Evolutionary conservation across 2,113 vertebrate genomes (phyloP).

Genomic region (Petroica traversi): DNA sequence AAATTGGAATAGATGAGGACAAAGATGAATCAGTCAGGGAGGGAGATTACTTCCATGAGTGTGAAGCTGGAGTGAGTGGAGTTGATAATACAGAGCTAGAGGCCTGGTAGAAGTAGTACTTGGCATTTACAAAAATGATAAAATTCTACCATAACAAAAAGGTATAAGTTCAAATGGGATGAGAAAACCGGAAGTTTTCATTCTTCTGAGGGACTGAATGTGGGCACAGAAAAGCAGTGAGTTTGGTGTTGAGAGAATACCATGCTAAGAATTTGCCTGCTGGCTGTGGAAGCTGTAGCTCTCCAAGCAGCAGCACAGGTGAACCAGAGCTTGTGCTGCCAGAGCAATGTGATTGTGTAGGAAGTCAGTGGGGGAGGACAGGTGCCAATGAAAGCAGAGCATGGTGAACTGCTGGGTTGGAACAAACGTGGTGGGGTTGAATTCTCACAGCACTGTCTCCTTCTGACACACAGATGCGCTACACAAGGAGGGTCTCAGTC

Average conservation of each 20-base stretch:
- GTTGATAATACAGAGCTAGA: not conserved
- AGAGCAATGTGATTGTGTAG: not conserved
- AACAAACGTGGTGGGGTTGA: accelerated
- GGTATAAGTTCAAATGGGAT: not conserved
- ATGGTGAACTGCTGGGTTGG: not conserved
- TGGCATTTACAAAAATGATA: not conserved
- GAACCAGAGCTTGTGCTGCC: not conserved
- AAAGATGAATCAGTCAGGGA: not conserved
- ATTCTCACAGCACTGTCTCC: not conserved
- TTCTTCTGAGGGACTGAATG: not conserved
- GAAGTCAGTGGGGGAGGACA: not conserved
- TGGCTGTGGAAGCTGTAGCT: not conserved
- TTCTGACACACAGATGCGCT: slow-evolving; percentile 80
- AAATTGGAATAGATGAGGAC: not conserved
- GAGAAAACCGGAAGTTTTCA: not conserved
- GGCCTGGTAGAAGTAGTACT: not conserved
- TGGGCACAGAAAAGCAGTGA: not conserved
- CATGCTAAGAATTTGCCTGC: not conserved
- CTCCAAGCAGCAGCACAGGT: not conserved
- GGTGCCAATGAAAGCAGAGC: not conserved
- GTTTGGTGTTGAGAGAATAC: not conserved
- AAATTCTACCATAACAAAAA: not conserved
- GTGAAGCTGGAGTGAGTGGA: not conserved
- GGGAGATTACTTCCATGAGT: not conserved
- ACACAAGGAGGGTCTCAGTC: slow-evolving; percentile 82